Evolutionary conservation across 2,797 vertebrate genomes (phyloP), one percentile per base, ranked within the genome.

Genomic region (Microchirus variegatus): DNA sequence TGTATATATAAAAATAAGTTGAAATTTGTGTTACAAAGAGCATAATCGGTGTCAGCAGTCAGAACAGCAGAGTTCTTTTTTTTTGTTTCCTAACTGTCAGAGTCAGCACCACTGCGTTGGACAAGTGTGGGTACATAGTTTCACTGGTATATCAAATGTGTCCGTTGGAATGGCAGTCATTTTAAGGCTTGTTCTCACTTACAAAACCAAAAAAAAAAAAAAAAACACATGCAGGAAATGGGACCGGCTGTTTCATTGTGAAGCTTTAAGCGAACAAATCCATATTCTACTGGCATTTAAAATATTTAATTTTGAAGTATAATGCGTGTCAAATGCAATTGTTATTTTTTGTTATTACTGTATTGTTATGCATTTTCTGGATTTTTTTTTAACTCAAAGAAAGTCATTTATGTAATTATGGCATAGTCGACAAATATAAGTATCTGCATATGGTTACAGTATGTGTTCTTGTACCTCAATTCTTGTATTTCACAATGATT

Each of bases 61-160:
- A 22, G 19, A 65, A 62, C 46, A 64, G 50, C 48, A 47, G 19
- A 60, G 9, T 16, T 64, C 51, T 61, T 52, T 74, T 4, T 31
- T 60, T 44, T 13, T 22, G 46, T 61, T 66, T 14, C 78, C n/a
- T 56, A 53, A 64, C 26, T 77, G 76, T 56, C 51, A 80, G 59
- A 81, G 44, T 68, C 56, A 67, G 35, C 67, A 63, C 31, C 19
- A 41, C 16, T 11, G 2, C 77, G 75, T 80, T 59, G 77, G 58
- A 82, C 59, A 51, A 59, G 45, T 54, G 67, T 51, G n/a, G n/a
- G 68, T 73, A 18, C 57, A 57, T 26, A 1, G 40, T 47, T 48
- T 38, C 62, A 53, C 41, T 36, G 53, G 41, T 66, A 55, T 74
- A 64, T 83, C 22, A 18, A 50, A 44, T 62, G 10, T 18, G 42